These are phyloP conservation scores for Orius insidiosus DNA, from an alignment of 1,140 invertebrate species.

Conservation along the genomic window DNA sequence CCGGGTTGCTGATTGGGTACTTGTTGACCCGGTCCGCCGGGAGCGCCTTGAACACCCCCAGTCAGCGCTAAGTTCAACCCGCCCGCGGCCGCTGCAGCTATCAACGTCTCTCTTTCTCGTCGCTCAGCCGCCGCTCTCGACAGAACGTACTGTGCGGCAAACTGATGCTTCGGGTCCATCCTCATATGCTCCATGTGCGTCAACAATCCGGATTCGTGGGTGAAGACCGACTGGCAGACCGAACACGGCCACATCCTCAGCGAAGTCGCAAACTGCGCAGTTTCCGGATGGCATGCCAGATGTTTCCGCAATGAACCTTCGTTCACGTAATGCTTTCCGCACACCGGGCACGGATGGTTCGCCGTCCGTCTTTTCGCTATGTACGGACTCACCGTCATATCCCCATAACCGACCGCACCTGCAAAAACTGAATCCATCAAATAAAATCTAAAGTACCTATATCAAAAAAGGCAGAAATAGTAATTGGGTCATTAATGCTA, in stretches of 20 bases:
- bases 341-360: slow-evolving; percentile 84
- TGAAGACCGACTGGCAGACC: slow-evolving; percentile 84
- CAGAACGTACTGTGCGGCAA: slow-evolving; percentile 82
- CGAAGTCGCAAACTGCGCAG: slow-evolving; percentile 64
- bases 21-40: slow-evolving; percentile 16
- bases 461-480: too few relatives aligned
- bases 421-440: too few relatives aligned
- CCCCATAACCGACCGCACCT: slow-evolving; percentile 5
- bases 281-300: slow-evolving; percentile 80
- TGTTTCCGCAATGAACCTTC: slow-evolving; percentile 84
- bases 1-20: slow-evolving; percentile 24
- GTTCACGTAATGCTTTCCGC: slow-evolving; percentile 88
- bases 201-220: slow-evolving; percentile 76
- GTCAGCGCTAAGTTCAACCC: slow-evolving; percentile 15
- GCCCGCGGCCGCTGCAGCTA: slow-evolving; percentile 46
- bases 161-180: slow-evolving; percentile 91
- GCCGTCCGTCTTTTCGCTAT: slow-evolving; percentile 80
- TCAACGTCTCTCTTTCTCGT: slow-evolving; percentile 57
- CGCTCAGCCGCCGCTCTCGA: slow-evolving; percentile 77
- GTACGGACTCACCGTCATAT: slow-evolving; percentile 29
- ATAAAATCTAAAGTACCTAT: too few relatives aligned
- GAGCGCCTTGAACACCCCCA: slow-evolving; percentile 19
- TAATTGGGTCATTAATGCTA: too few relatives aligned
- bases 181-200: slow-evolving; percentile 93
- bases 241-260: slow-evolving; percentile 87